A percentile compares a stretch with the other conserved stretches of the same genome.
Conservation (phyloP, 2,113 vertebrate species). For the Callithrix jacchus region DNA sequence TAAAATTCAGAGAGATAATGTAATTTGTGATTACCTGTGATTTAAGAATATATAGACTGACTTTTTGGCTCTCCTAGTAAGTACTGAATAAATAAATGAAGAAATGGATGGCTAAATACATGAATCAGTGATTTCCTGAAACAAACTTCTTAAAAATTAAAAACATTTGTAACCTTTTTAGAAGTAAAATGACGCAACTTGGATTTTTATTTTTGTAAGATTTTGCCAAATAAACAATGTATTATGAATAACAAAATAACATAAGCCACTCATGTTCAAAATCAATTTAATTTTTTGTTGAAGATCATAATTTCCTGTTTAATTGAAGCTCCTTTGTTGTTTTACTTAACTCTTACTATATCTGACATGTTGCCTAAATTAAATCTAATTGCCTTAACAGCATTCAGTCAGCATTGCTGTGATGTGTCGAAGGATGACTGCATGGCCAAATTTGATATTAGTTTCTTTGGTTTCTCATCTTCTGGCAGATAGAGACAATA, state of each 20-base stretch:
- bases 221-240: background rate
- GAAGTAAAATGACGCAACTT: background rate
- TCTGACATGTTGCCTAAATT: background rate
- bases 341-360: background rate
- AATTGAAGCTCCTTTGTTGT: background rate
- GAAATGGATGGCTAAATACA: background rate
- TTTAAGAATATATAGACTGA: background rate
- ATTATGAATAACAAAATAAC: conserved; percentile 28
- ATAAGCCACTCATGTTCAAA: background rate
- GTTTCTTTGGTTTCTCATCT: background rate
- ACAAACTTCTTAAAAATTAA: background rate
- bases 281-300: background rate
- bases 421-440: background rate
- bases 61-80: background rate
- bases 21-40: background rate
- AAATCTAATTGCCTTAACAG: background rate
- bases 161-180: background rate
- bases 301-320: background rate
- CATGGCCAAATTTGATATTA: background rate
- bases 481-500: background rate
- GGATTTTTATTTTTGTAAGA: background rate
- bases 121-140: background rate
- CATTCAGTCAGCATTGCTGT: background rate
- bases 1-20: background rate
- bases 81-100: background rate